These are phyloP conservation scores for Atrina japonica DNA, from an alignment of 2,888 invertebrate species.

Conservation along the genomic window DNA sequence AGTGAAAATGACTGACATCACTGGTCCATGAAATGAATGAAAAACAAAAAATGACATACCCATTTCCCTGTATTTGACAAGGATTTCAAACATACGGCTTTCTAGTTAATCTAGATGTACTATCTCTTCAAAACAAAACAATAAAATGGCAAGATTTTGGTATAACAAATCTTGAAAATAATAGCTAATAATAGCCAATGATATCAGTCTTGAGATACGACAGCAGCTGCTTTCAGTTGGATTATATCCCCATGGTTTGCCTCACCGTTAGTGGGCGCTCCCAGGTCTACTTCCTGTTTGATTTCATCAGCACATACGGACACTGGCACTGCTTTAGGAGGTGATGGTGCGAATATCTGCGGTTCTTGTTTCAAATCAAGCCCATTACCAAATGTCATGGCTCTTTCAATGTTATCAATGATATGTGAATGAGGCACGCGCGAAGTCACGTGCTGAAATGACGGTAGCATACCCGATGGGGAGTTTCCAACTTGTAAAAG, in stretches of 20 bases:
- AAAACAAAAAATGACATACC: too few relatives aligned
- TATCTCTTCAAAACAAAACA: too few relatives aligned
- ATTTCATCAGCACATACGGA: conserved; percentile 46
- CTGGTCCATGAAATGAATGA: too few relatives aligned
- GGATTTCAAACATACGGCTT: too few relatives aligned
- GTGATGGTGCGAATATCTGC: conserved; percentile 63
- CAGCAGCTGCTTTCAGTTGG: conserved; percentile 57
- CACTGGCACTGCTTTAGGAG: conserved; percentile 69
- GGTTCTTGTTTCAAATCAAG: conserved; percentile 44
- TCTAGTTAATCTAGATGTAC: too few relatives aligned
- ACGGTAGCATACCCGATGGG: conserved; percentile 47
- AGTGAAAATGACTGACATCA: too few relatives aligned
- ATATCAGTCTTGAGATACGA: conserved; percentile 41
- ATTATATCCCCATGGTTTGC: conserved; percentile 50
- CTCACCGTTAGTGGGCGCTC: conserved; percentile 35
- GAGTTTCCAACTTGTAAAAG: conserved; percentile 57
- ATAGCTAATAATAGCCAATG: too few relatives aligned
- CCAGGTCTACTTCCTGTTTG: conserved; percentile 44
- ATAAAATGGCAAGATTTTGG: too few relatives aligned
- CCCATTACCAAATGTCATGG: conserved; percentile 35
- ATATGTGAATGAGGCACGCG: conserved; percentile 48
- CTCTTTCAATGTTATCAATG: conserved; percentile 47
- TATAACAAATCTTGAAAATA: too few relatives aligned
- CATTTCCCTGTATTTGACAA: too few relatives aligned
- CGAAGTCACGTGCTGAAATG: conserved; percentile 48